Base-by-base conservation (phyloP, 2,797 vertebrate species). In the Sebastes aleutianus region DNA sequence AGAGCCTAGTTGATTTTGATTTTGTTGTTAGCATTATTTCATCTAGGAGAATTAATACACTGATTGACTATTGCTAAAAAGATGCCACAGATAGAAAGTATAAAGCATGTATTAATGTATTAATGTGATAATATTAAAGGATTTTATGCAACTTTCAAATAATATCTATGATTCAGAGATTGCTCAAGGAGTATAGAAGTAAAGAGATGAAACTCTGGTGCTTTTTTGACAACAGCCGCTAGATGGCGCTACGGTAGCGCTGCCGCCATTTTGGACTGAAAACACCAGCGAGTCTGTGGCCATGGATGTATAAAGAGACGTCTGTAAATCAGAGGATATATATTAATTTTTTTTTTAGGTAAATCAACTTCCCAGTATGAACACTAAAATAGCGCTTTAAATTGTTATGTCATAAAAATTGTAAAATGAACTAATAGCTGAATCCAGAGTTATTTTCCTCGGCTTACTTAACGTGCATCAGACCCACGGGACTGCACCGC, bases 401-500 rank as follows among this genome's bases (percentile, higher is more conserved):
- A 50, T 50, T 8, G 47, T 50, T 50, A 4, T 50, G 47, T n/a
- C 47, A 20, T 50, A 50, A 50, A 50, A 50, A 0, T 50, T 50
- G 3, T 50, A 20, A 50, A 50, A 20, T 50, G 8, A 20, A 20
- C 18, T 20, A 50, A 8, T 20, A 50, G 18, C 47, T 20, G 8
- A 50, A 50, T 50, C 47, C 18, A 50, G 18, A 50, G 18, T 50
- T 9, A 50, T 50, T 9, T 20, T 9, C 47, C 47, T 20, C 0
- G 18, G 3, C 47, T 0, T 50, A 50, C 0, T 50, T 0, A 50
- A 50, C 18, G 4, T 20, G 18, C 18, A 50, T 50, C 18, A 50
- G 47, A 50, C 18, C 47, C 18, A 50, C 0, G 1, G 43, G 43
- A 0, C 43, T 50, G 16, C 43, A 50, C 43, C 16, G 3, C 18